Conservation (phyloP, 2,797 vertebrate species). For the Eupleurogrammus muticus region DNA sequence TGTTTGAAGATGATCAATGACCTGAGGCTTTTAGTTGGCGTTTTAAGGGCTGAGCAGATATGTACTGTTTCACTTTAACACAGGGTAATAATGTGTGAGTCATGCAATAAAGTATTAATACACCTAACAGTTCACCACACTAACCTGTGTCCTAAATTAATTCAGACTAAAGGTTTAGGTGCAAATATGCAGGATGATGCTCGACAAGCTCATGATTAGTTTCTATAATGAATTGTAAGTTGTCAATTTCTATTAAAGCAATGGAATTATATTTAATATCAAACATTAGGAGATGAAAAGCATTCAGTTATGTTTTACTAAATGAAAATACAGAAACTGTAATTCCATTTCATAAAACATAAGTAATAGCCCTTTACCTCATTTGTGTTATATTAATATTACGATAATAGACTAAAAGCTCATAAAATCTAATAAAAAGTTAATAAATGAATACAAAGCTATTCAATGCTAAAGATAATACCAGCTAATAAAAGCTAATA, state of each 20-base stretch:
- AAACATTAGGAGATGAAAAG: background rate
- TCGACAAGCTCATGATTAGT: no score
- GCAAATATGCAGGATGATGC: background rate
- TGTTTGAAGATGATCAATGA: conserved; percentile 78
- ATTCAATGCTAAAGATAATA: no score
- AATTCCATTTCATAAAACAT: no score
- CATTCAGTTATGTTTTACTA: background rate
- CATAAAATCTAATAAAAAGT: no score
- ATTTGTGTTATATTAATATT: no score
- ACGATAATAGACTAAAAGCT: no score
- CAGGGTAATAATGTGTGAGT: conserved; percentile 8
- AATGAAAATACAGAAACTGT: background rate
- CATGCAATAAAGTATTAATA: conserved; percentile 12
- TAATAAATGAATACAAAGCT: no score
- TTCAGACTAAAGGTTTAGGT: background rate
- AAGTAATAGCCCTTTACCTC: no score
- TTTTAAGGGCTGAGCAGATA: conserved; percentile 45
- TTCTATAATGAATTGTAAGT: background rate
- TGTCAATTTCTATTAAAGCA: background rate
- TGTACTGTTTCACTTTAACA: conserved; percentile 27
- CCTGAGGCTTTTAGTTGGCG: conserved; percentile 56
- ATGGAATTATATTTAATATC: background rate
- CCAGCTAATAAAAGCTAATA: no score
- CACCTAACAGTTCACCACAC: background rate
- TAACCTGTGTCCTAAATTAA: background rate